Evolutionary conservation across 1,140 invertebrate genomes (phyloP).

Genomic region (Hycleus cichorii): DNA sequence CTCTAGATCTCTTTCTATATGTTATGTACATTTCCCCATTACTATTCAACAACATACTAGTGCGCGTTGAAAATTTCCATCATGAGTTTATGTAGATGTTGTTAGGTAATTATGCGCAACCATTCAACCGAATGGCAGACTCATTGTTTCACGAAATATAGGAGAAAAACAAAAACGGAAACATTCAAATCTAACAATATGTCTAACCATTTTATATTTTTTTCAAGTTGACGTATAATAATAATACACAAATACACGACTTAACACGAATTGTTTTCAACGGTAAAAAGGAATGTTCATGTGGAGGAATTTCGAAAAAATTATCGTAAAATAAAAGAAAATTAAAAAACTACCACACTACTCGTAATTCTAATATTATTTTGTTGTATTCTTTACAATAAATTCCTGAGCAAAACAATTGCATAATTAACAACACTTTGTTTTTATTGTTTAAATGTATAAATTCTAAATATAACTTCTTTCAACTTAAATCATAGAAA

Average conservation of each 20-base stretch:
- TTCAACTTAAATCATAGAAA: background rate
- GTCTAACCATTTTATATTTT: too few species aligned
- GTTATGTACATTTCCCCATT: background rate
- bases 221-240: too few species aligned
- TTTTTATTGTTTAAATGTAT: conserved; percentile 8
- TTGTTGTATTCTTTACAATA: conserved; percentile 20
- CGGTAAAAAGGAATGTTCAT: too few species aligned
- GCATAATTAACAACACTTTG: conserved; percentile 23
- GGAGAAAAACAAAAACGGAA: background rate
- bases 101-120: conserved; percentile 6
- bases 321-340: background rate
- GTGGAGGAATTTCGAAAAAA: too few species aligned
- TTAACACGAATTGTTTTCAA: too few species aligned
- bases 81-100: background rate
- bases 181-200: too few species aligned
- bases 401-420: conserved; percentile 35
- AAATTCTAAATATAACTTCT: conserved; percentile 20
- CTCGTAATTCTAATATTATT: conserved; percentile 16
- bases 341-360: background rate
- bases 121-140: conserved; percentile 2
- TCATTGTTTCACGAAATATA: conserved; percentile 12
- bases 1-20: conserved; percentile 4
- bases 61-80: conserved; percentile 10
- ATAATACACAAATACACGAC: too few species aligned
- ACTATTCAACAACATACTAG: conserved; percentile 8